Evolutionary conservation across 2,888 invertebrate species (phyloP), one percentile per base, ranked within the genome.

Genomic region (Drosophila aldrichi): DNA sequence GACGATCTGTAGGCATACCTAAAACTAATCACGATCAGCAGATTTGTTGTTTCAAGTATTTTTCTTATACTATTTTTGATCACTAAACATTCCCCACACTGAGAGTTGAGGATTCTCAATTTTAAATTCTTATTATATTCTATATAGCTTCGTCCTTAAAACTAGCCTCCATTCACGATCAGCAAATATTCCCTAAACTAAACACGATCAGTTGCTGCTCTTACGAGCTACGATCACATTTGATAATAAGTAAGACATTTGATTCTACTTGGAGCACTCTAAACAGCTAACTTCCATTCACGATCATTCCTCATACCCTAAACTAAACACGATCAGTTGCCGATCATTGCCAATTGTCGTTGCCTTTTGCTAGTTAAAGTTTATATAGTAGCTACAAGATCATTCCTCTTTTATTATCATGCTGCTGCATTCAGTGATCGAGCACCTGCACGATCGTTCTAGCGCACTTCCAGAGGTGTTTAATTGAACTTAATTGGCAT

Each of bases 381-480:
- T 44, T 2, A 7, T 44, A 3, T 6, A 22, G 2, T 22, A 16
- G 6, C 36, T 36, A 5, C 8, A 16, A 46, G 46, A 9, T 25
- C 16, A 16, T 16, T 25, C 25, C 16, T 16, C 9, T 46, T 25
- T 16, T 44, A 22, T 44, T 14, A 20, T 44, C 16, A n/a, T 29
- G 46, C 46, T 29, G 46, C 46, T 25, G 7, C 40, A 18, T 12
- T 3, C 18, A 49, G 7, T 49, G 49, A 34, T 34, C 49, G 14
- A 49, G 49, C 49, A 49, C 10, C 49, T 49, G 49, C 32, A 32
- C 18, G 49, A 18, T 49, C 48, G 6, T 12, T 48, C 48, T 29
- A 29, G 48, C 48, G n/a, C 18, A 32, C 18, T 32, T 49, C 34
- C 25, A 29, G 40, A 54, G 40, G 54, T 54, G 54, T 54, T 54